Conservation (phyloP, 1,140 invertebrate genomes). For the Papilio xuthus region DNA sequence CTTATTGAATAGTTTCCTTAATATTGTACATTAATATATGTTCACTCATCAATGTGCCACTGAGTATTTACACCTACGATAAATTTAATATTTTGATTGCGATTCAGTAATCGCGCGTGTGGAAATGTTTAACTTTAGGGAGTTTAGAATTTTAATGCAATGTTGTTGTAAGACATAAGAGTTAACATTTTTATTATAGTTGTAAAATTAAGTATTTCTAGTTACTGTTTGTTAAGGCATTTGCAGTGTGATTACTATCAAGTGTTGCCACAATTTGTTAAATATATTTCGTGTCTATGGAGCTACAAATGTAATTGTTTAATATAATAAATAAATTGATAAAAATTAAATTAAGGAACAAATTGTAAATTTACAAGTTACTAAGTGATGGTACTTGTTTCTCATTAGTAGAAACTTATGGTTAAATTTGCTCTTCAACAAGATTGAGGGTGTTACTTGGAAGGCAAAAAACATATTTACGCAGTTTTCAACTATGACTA, state of each 20-base stretch:
- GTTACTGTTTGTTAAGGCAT: conserved; percentile 35
- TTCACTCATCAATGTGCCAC: conserved; percentile 41
- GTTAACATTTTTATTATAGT: conserved; percentile 43
- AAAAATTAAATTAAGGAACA: neutral
- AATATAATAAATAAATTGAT: neutral
- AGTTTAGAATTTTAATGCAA: conserved; percentile 40
- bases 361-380: conserved; percentile 4
- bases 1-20: conserved; percentile 44
- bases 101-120: conserved; percentile 25
- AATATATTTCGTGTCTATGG: neutral
- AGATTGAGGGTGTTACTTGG: neutral
- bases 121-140: conserved; percentile 29
- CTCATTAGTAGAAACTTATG: neutral
- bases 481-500: conserved; percentile 41
- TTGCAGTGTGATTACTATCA: conserved; percentile 19
- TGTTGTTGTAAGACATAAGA: conserved; percentile 40
- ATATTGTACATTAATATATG: conserved; percentile 40
- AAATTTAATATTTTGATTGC: conserved; percentile 19
- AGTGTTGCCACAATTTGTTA: conserved; percentile 6
- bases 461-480: conserved; percentile 40
- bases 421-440: neutral
- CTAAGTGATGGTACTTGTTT: neutral
- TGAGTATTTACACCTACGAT: conserved; percentile 34
- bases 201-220: conserved; percentile 23
- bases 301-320: neutral